phyloP scores from a whole-genome alignment of 2,797 vertebrate species.

The Argya squamiceps region DNA sequence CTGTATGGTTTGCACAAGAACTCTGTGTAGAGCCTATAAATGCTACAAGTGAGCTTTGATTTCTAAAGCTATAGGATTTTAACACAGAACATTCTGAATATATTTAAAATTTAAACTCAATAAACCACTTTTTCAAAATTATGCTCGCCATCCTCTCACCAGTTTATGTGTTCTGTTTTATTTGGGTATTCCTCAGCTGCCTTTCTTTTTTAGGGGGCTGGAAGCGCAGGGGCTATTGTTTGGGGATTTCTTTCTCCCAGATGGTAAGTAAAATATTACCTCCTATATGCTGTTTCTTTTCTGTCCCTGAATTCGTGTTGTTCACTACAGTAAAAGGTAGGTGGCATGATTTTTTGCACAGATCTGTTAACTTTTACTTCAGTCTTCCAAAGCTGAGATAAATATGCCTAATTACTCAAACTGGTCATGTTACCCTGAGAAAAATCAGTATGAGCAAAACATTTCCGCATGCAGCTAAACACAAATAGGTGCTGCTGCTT shows the following conservation, averaged over 20 bases:
- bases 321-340: not conserved
- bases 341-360: not conserved
- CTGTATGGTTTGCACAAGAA: not conserved
- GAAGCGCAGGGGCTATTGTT: not conserved
- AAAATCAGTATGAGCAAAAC: not conserved
- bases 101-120: not conserved
- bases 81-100: not conserved
- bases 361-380: not conserved
- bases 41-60: not conserved
- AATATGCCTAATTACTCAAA: not conserved
- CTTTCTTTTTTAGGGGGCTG: not conserved
- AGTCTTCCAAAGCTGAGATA: not conserved
- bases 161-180: not conserved
- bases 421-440: not conserved
- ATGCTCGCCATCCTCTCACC: not conserved
- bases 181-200: not conserved
- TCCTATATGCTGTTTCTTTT: not conserved
- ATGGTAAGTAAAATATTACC: conserved; percentile 11
- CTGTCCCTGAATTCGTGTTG: not conserved
- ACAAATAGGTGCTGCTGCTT: not conserved
- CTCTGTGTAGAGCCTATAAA: not conserved
- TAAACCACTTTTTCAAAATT: not conserved
- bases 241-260: not conserved
- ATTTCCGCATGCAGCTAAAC: not conserved
- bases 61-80: not conserved